Evolutionary conservation across 2,797 vertebrate genomes (phyloP).

Genomic region (Urosaurus nigricauda): DNA sequence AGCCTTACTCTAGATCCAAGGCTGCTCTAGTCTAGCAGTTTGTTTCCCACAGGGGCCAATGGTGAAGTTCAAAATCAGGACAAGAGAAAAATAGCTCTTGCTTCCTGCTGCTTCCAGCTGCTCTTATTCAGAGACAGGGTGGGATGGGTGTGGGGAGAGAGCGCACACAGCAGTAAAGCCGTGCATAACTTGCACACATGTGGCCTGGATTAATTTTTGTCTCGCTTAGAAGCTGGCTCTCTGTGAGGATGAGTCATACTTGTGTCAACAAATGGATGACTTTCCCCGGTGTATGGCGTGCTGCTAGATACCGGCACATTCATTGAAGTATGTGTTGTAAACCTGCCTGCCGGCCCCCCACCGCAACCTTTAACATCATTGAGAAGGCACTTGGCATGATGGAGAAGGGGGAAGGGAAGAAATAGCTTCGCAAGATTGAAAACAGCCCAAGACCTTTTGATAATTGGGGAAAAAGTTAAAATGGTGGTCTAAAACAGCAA

Average conservation of each 20-base stretch:
- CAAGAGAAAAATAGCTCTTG: neutral
- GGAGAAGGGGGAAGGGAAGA: neutral
- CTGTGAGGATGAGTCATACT: slow-evolving; percentile 3
- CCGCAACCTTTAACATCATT: no score
- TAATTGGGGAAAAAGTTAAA: neutral
- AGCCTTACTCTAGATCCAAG: neutral
- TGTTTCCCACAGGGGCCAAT: neutral
- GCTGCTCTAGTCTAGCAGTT: neutral
- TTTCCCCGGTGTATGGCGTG: neutral
- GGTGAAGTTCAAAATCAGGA: neutral
- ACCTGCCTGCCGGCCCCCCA: neutral
- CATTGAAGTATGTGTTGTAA: neutral
- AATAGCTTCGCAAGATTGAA: neutral
- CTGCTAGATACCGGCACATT: neutral
- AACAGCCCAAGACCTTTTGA: neutral
- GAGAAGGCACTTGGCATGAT: neutral
- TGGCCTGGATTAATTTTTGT: slow-evolving; percentile 23
- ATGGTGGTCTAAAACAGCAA: neutral
- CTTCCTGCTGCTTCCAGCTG: neutral
- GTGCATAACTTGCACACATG: neutral
- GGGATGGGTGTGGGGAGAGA: neutral
- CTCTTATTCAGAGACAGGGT: neutral
- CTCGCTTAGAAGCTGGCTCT: slow-evolving; percentile 7
- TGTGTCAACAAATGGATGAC: slow-evolving; percentile 29
- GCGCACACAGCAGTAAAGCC: neutral